Conservation (phyloP, 1,140 invertebrate genomes). For the Dreissena polymorpha region DNA sequence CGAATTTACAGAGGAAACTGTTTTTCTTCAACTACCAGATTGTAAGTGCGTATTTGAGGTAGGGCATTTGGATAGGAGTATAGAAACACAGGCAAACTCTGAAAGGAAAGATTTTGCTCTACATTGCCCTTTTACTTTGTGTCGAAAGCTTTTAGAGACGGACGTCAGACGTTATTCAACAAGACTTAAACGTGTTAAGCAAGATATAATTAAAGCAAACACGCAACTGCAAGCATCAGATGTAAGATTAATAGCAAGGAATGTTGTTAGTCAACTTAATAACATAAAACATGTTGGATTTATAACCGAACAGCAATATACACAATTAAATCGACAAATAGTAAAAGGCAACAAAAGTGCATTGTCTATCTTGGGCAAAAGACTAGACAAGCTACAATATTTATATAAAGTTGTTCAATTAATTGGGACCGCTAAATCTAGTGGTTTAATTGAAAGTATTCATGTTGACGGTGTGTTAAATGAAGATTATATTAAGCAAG, state of each 20-base stretch:
- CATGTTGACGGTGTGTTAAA: background rate
- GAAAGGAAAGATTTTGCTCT: background rate
- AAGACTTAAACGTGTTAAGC: slow-evolving; percentile 2
- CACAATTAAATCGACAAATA: background rate
- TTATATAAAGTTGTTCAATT: background rate
- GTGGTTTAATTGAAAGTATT: background rate
- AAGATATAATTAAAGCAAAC: background rate
- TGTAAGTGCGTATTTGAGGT: slow-evolving; percentile 55
- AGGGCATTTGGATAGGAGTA: slow-evolving; percentile 77
- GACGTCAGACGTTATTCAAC: slow-evolving; percentile 7
- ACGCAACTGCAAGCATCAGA: background rate
- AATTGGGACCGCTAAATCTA: background rate
- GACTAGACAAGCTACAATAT: background rate
- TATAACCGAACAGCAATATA: background rate
- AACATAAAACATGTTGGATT: background rate
- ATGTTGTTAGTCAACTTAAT: background rate
- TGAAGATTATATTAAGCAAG: background rate
- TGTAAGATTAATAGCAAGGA: background rate
- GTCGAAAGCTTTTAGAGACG: background rate
- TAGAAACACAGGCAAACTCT: slow-evolving; percentile 13
- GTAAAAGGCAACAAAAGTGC: background rate
- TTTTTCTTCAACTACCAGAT: slow-evolving; percentile 54
- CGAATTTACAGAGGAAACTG: slow-evolving; percentile 66
- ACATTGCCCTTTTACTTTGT: slow-evolving; percentile 3
- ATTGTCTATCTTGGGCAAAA: background rate